These are phyloP conservation scores for Enteromius unitaeniatus DNA, from an alignment of 2,797 vertebrate genomes.

Conservation along the genomic window DNA sequence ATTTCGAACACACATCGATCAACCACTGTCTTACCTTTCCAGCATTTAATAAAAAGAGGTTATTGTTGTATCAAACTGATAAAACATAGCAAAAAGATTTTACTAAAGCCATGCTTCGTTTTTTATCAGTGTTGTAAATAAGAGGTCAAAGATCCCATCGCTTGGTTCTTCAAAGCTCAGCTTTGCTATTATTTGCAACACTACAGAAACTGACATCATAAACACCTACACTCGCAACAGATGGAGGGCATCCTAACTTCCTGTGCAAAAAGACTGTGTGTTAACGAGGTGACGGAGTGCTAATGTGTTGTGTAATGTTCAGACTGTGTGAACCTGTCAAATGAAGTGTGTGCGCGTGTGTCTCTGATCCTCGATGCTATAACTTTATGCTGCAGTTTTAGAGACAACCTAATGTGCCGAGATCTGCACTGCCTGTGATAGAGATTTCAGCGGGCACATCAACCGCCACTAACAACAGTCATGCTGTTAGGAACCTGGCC, in stretches of 20 bases:
- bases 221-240: slow-evolving; percentile 31
- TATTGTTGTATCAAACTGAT: not conserved
- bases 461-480: slow-evolving; percentile 68
- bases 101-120: not conserved
- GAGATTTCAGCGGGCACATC: slow-evolving; percentile 68
- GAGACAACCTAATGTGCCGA: not conserved
- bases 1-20: not conserved
- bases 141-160: slow-evolving; percentile 2
- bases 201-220: slow-evolving; percentile 34
- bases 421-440: slow-evolving; percentile 49
- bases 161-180: slow-evolving; percentile 25
- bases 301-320: slow-evolving; percentile 47
- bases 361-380: slow-evolving; percentile 11
- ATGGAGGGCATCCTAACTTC: slow-evolving; percentile 50
- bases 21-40: not conserved
- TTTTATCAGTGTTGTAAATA: not conserved
- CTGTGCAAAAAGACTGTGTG: slow-evolving; percentile 34
- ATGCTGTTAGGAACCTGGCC: slow-evolving; percentile 65
- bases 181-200: slow-evolving; percentile 6
- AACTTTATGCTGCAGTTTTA: slow-evolving; percentile 30
- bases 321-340: slow-evolving; percentile 26
- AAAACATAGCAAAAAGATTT: not conserved
- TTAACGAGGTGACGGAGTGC: slow-evolving; percentile 27
- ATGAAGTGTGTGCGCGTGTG: slow-evolving; percentile 3
- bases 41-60: not conserved